These are phyloP conservation scores for Drosophila aldrichi DNA, from an alignment of 2,888 invertebrate species.

Conservation along the genomic window DNA sequence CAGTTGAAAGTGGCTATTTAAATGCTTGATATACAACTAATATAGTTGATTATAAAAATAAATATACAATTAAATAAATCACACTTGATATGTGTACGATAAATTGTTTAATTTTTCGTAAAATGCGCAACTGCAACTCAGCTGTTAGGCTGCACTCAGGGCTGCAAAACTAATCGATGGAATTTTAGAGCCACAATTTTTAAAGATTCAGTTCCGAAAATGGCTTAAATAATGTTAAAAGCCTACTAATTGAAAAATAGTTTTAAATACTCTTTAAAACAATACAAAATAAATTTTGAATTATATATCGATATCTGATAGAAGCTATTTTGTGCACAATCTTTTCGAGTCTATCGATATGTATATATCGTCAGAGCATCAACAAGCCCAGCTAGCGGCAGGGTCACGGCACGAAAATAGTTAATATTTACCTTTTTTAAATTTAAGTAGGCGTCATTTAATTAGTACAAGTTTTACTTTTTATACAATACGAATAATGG, in stretches of 20 bases:
- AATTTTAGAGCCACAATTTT: neutral
- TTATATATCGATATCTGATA: slow-evolving; percentile 23
- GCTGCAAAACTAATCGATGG: slow-evolving; percentile 25
- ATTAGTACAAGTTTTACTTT: slow-evolving; percentile 13
- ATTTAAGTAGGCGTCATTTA: slow-evolving; percentile 51
- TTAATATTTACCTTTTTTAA: slow-evolving; percentile 56
- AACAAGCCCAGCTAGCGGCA: slow-evolving; percentile 51
- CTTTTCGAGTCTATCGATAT: slow-evolving; percentile 12
- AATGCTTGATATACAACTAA: slow-evolving; percentile 14
- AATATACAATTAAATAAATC: neutral
- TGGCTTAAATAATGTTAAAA: neutral
- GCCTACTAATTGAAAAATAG: neutral
- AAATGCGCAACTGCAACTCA: slow-evolving; percentile 49
- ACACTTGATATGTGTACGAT: neutral
- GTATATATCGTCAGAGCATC: slow-evolving; percentile 30
- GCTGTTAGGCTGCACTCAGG: slow-evolving; percentile 43
- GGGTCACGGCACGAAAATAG: slow-evolving; percentile 45
- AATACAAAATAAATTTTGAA: neutral
- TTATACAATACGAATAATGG: slow-evolving; percentile 86
- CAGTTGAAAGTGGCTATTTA: neutral
- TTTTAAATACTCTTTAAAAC: neutral
- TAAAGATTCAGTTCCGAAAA: neutral
- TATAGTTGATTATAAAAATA: neutral
- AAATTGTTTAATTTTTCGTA: slow-evolving; percentile 32
- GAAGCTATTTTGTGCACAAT: neutral